phyloP scores from a whole-genome alignment of 2,797 vertebrate species.

The Anguilla megastoma region DNA sequence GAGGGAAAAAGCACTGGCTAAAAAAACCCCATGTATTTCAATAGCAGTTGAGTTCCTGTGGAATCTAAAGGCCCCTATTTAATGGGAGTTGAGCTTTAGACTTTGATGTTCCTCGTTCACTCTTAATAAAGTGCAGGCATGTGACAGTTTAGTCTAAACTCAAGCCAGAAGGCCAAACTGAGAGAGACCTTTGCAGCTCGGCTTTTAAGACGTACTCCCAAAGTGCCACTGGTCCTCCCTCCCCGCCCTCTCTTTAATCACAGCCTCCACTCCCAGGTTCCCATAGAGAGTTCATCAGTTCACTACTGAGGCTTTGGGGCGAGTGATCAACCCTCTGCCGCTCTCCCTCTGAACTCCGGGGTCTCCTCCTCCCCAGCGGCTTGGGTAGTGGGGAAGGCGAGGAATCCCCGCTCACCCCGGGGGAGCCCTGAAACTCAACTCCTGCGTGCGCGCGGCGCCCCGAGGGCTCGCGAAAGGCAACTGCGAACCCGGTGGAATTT shows the following conservation, averaged over 20 bases:
- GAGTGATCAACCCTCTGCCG: background rate
- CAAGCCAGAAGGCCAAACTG: background rate
- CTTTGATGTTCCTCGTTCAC: conserved; percentile 7
- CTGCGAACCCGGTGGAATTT: background rate
- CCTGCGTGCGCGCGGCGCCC: background rate
- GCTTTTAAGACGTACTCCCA: conserved; percentile 13
- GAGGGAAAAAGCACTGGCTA: background rate
- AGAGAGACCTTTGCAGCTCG: background rate
- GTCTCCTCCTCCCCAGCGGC: background rate
- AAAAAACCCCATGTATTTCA: background rate
- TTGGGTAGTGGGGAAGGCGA: background rate
- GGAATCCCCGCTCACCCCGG: background rate
- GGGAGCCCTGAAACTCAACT: background rate
- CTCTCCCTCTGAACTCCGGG: background rate
- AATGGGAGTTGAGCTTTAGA: background rate
- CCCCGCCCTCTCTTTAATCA: conserved; percentile 1
- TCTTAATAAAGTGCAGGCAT: conserved; percentile 18
- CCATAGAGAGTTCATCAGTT: conserved; percentile 23
- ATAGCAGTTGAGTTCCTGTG: background rate
- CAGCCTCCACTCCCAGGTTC: background rate
- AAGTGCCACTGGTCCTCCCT: background rate
- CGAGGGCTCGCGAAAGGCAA: background rate
- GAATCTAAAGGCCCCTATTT: background rate
- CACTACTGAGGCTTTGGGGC: background rate
- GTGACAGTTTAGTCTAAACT: background rate